Conservation (phyloP, 2,113 vertebrate species). For the Motacilla tschutschensis region DNA sequence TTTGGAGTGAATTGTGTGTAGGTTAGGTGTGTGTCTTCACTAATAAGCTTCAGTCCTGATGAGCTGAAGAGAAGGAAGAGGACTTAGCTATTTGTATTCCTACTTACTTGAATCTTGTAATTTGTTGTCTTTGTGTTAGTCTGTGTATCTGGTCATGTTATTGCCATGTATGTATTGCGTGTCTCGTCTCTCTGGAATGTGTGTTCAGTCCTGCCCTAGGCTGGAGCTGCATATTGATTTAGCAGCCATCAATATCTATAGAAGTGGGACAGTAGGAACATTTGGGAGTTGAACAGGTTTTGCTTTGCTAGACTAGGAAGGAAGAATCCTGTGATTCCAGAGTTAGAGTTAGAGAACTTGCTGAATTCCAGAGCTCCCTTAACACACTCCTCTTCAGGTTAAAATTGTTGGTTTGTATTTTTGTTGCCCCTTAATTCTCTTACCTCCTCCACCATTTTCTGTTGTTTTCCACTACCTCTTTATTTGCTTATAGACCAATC, state of each 20-base stretch:
- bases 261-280: not conserved
- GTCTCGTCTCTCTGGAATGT: not conserved
- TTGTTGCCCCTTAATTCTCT: not conserved
- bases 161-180: not conserved
- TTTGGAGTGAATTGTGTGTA: not conserved
- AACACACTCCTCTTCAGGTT: not conserved
- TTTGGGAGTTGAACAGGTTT: not conserved
- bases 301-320: not conserved
- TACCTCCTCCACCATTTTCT: not conserved
- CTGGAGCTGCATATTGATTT: not conserved
- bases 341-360: not conserved
- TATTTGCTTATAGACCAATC: not conserved
- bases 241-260: not conserved
- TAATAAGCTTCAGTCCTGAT: not conserved
- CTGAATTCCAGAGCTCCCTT: not conserved
- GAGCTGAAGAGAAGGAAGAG: not conserved
- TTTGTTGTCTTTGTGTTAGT: not conserved
- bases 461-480: not conserved
- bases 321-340: not conserved
- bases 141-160: not conserved
- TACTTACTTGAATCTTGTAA: not conserved
- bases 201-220: not conserved
- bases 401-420: not conserved
- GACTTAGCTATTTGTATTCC: not conserved
- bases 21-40: not conserved